These are phyloP conservation scores for Halyomorpha halys DNA, from an alignment of 1,140 invertebrate species.

Conservation along the genomic window DNA sequence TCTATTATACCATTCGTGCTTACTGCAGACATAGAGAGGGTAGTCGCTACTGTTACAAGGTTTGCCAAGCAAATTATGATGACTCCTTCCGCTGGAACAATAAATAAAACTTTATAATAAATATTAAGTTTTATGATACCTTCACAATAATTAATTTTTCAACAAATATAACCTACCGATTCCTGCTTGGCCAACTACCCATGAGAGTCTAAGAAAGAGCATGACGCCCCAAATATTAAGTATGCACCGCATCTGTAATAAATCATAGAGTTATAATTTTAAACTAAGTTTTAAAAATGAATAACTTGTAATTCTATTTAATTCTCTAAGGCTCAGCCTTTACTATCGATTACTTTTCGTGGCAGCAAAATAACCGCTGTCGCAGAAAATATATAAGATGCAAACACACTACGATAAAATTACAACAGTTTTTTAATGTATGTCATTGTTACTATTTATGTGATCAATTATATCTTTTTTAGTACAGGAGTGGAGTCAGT, in stretches of 20 bases:
- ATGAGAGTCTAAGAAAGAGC: slow-evolving; percentile 71
- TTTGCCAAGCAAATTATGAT: slow-evolving; percentile 42
- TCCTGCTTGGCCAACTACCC: slow-evolving; percentile 58
- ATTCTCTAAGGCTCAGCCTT: too few relatives aligned
- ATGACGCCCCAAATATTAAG: slow-evolving; percentile 82
- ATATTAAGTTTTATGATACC: background rate
- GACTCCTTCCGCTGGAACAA: slow-evolving; percentile 45
- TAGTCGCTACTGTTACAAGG: slow-evolving; percentile 48
- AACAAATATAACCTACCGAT: slow-evolving; percentile 45
- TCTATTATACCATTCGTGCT: slow-evolving; percentile 48
- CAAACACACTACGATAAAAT: too few relatives aligned
- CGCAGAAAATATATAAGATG: too few relatives aligned
- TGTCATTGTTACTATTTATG: too few relatives aligned
- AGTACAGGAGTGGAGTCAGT: too few relatives aligned
- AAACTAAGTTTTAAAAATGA: too few relatives aligned
- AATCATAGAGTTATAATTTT: too few relatives aligned
- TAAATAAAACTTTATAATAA: background rate
- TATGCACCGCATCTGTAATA: slow-evolving; percentile 44
- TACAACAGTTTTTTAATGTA: too few relatives aligned
- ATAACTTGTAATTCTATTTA: too few relatives aligned
- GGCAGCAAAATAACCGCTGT: too few relatives aligned
- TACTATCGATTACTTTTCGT: too few relatives aligned
- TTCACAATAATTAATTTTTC: background rate
- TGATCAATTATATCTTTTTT: too few relatives aligned
- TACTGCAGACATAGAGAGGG: slow-evolving; percentile 56